phyloP scores from a whole-genome alignment of 2,888 invertebrate genomes.

The Eumacrocentrus americanus region DNA sequence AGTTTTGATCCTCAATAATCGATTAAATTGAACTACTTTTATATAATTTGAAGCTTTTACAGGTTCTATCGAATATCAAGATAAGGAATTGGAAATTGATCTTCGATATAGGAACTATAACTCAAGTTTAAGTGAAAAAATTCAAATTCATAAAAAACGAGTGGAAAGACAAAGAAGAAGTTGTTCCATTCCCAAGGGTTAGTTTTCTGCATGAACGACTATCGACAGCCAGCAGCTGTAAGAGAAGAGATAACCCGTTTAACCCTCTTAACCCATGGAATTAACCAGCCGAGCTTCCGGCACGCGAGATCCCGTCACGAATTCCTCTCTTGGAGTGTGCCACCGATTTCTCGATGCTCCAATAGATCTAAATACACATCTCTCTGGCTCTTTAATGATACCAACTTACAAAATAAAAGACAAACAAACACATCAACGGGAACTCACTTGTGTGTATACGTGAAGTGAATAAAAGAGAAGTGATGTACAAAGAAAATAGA shows the following conservation, averaged over 20 bases:
- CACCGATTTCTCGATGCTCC: conserved; percentile 21
- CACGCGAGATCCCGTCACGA: conserved; percentile 36
- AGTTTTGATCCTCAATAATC: not conserved
- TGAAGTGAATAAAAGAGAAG: no score
- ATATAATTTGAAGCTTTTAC: not conserved
- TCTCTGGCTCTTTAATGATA: not conserved
- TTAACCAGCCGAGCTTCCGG: conserved; percentile 35
- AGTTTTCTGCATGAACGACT: conserved; percentile 11
- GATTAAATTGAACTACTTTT: not conserved
- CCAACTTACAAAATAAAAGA: not conserved
- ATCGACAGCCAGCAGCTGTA: conserved; percentile 27
- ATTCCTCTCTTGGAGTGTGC: conserved; percentile 25
- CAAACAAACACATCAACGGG: not conserved
- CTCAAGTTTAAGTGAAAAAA: not conserved
- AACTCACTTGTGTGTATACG: no score
- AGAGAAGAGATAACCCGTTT: conserved; percentile 35
- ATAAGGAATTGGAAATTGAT: not conserved
- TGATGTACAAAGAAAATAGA: conserved; percentile 2
- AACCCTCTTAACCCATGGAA: conserved; percentile 37
- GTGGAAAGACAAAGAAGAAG: not conserved
- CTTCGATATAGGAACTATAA: not conserved
- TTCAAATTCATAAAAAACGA: not conserved
- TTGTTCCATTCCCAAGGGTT: conserved; percentile 13
- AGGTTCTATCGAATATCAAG: no score
- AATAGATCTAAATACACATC: not conserved